Evolutionary conservation across 2,797 vertebrate genomes (phyloP).

Genomic region (Pipistrellus kuhlii): DNA sequence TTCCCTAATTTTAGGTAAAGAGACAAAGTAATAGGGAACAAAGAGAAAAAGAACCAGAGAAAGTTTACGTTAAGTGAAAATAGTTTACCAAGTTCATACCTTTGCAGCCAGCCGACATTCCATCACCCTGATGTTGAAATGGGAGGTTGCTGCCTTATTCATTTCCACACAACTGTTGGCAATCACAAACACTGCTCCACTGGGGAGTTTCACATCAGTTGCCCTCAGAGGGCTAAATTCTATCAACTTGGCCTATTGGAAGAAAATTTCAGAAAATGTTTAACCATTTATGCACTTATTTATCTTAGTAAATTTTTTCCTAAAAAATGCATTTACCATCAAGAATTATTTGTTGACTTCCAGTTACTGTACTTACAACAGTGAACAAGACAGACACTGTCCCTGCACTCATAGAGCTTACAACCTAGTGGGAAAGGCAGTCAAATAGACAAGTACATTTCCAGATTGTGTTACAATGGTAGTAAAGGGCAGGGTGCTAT

Average conservation of each 20-base stretch:
- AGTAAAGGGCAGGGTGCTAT: neutral
- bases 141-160: slow-evolving; percentile 98
- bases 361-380: neutral
- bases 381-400: neutral
- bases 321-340: slow-evolving; percentile 26
- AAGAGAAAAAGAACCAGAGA: slow-evolving; percentile 53
- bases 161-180: slow-evolving; percentile 97
- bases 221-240: slow-evolving; percentile 96
- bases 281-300: slow-evolving; percentile 59
- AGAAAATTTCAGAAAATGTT: slow-evolving; percentile 80
- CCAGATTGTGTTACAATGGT: neutral
- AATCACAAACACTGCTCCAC: slow-evolving; percentile 95
- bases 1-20: neutral
- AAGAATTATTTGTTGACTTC: slow-evolving; percentile 25
- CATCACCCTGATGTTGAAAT: slow-evolving; percentile 97
- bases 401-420: neutral
- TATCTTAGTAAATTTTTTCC: slow-evolving; percentile 9
- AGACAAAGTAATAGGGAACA: neutral
- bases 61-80: slow-evolving; percentile 79
- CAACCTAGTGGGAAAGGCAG: neutral
- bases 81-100: slow-evolving; percentile 87
- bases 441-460: neutral
- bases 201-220: slow-evolving; percentile 94
- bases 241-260: slow-evolving; percentile 96
- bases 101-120: slow-evolving; percentile 97